Conservation (phyloP, 2,888 invertebrate genomes). For the Cosmia pyralina region DNA sequence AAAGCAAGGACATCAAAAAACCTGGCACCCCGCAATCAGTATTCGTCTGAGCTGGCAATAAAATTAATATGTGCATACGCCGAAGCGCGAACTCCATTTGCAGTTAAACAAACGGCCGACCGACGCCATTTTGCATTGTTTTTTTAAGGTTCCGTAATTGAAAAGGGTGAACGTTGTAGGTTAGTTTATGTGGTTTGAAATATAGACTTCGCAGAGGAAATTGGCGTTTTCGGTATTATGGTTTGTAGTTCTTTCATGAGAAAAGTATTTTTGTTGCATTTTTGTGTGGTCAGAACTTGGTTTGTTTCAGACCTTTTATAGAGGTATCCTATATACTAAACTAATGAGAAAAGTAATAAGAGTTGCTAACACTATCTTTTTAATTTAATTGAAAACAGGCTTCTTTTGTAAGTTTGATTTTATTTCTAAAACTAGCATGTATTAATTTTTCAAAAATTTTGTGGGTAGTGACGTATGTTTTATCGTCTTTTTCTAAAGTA, state of each 20-base stretch:
- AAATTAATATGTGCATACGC: slow-evolving; percentile 80
- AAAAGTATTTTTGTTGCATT: background rate
- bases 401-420: background rate
- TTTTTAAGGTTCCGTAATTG: slow-evolving; percentile 70
- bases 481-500: too few relatives aligned
- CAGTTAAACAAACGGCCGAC: slow-evolving; percentile 76
- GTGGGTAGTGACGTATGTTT: too few relatives aligned
- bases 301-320: background rate
- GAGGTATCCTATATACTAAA: background rate
- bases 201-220: slow-evolving; percentile 45
- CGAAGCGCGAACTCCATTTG: slow-evolving; percentile 78
- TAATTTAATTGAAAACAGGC: background rate
- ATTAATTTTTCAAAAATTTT: too few relatives aligned
- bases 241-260: slow-evolving; percentile 8
- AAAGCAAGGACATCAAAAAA: slow-evolving; percentile 67
- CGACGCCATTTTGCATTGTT: slow-evolving; percentile 78
- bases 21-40: slow-evolving; percentile 64
- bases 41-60: slow-evolving; percentile 67
- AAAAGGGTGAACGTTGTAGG: slow-evolving; percentile 60
- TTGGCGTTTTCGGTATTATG: slow-evolving; percentile 40
- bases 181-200: slow-evolving; percentile 57
- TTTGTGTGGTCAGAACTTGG: background rate
- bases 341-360: background rate
- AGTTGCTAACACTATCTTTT: background rate
- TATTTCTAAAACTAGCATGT: background rate